A percentile compares a stretch with the other conserved stretches of the same genome.
Conservation (phyloP, 2,888 invertebrate genomes). For the Agrotis clavis region DNA sequence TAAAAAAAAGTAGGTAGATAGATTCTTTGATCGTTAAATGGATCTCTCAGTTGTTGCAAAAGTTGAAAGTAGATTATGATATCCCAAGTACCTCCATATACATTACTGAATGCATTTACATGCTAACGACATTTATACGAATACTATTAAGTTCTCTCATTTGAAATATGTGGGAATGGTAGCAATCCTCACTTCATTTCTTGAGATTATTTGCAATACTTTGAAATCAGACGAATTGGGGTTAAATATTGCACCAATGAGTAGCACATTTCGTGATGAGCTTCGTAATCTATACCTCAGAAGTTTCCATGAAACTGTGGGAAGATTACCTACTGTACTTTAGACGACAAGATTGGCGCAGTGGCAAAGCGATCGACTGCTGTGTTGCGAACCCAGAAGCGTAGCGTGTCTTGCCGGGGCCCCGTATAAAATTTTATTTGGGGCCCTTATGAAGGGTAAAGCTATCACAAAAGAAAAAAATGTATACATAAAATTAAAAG, state of each 20-base stretch:
- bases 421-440: too few species aligned
- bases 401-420: too few species aligned
- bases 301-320: conserved; percentile 36
- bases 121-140: conserved; percentile 45
- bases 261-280: conserved; percentile 36
- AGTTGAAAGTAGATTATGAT: conserved; percentile 4
- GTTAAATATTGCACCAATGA: conserved; percentile 45
- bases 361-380: too few species aligned
- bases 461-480: too few species aligned
- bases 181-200: conserved; percentile 41
- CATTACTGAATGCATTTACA: conserved; percentile 29
- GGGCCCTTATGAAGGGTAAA: too few species aligned
- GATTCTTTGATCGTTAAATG: too few species aligned
- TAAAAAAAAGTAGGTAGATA: too few species aligned
- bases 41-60: too few species aligned
- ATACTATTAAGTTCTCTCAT: conserved; percentile 33
- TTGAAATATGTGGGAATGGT: conserved; percentile 48
- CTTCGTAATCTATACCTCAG: conserved; percentile 31
- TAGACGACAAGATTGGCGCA: too few species aligned
- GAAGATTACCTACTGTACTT: conserved; percentile 28
- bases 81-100: background rate
- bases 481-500: too few species aligned
- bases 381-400: too few species aligned
- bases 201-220: conserved; percentile 27
- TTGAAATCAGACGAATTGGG: conserved; percentile 44